These are phyloP conservation scores for Tetramorium bicarinatum DNA, from an alignment of 2,888 invertebrate species.

Conservation along the genomic window DNA sequence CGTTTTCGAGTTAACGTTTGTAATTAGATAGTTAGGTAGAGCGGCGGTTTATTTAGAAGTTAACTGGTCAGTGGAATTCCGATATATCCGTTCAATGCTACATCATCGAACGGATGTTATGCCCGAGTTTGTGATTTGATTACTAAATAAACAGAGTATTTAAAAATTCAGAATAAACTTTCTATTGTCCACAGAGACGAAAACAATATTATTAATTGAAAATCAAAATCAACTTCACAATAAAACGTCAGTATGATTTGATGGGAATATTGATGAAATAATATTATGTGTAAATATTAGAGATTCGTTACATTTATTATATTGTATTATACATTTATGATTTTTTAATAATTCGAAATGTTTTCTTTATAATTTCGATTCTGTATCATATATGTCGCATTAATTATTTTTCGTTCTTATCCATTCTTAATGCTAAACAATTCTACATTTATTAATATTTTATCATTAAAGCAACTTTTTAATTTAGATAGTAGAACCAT, in stretches of 20 bases:
- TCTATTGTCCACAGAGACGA: neutral
- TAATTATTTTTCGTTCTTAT: neutral
- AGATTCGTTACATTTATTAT: too few species aligned
- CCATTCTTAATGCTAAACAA: neutral
- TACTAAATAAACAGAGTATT: neutral
- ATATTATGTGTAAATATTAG: neutral
- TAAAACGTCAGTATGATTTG: neutral
- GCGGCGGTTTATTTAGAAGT: conserved; percentile 31
- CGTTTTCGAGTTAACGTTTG: conserved; percentile 46
- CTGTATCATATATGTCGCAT: too few species aligned
- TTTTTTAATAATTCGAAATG: neutral
- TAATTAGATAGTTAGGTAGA: conserved; percentile 29
- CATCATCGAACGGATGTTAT: neutral
- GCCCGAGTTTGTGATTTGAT: neutral
- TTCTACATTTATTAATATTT: neutral
- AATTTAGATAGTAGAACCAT: neutral
- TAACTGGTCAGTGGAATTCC: conserved; percentile 14
- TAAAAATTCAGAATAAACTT: neutral
- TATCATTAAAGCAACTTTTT: neutral
- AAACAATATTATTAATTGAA: neutral
- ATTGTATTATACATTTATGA: neutral
- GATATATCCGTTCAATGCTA: neutral
- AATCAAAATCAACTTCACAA: neutral
- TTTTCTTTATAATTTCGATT: neutral
- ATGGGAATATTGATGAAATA: neutral